phyloP scores from a whole-genome alignment of 2,113 vertebrate species.

The Coptodon rendalli region DNA sequence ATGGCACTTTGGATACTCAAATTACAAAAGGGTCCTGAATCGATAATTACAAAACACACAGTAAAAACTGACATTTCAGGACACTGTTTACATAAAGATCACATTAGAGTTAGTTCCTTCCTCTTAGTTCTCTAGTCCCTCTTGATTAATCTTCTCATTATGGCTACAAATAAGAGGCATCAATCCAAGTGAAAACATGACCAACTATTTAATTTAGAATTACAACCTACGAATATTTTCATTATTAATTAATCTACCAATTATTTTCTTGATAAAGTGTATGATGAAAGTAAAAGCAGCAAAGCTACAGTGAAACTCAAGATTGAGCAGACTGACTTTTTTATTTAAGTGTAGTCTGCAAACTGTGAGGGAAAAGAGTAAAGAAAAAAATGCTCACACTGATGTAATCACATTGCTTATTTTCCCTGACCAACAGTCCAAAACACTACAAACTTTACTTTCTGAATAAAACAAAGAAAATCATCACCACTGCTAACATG shows the following conservation, averaged over 20 bases:
- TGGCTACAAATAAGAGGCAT: neutral
- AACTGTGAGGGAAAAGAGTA: neutral
- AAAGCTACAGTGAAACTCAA: neutral
- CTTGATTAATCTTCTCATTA: neutral
- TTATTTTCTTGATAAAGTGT: neutral
- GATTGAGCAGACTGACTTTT: neutral
- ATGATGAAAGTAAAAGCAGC: neutral
- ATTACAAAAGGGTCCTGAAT: neutral
- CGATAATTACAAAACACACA: neutral
- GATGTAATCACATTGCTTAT: neutral
- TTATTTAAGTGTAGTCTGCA: rapidly evolving
- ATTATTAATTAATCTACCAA: neutral
- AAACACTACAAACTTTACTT: neutral
- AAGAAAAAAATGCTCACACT: neutral
- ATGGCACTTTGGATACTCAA: neutral
- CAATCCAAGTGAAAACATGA: neutral
- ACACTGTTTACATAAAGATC: neutral
- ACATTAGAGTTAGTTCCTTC: neutral
- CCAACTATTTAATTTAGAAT: neutral
- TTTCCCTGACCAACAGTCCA: neutral
- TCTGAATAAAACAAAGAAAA: neutral
- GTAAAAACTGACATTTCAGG: neutral
- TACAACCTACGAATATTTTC: neutral
- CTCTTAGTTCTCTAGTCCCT: neutral
- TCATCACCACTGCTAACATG: neutral